These are phyloP conservation scores for Hypsopygia costalis DNA, from an alignment of 2,888 invertebrate species.

Conservation along the genomic window DNA sequence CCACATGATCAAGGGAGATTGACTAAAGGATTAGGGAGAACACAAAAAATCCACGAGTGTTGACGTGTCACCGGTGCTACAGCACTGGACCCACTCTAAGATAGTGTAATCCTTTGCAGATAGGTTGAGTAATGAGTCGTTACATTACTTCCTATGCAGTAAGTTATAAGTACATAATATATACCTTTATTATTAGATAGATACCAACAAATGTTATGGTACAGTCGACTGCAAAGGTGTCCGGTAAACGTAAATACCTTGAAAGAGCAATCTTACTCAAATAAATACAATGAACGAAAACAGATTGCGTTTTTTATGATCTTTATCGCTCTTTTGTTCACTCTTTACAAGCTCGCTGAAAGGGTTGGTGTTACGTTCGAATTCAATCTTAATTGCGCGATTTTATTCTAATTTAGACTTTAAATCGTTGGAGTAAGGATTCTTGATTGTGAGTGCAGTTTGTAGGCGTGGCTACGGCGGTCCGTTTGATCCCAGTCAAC, in stretches of 20 bases:
- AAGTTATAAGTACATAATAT: no score
- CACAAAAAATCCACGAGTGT: no score
- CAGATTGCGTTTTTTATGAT: background rate
- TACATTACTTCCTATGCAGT: no score
- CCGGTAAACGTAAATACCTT: background rate
- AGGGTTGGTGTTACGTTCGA: background rate
- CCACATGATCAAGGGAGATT: no score
- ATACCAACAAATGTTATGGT: no score
- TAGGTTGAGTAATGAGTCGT: no score
- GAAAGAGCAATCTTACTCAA: background rate
- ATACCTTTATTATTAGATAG: no score
- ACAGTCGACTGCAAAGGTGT: background rate
- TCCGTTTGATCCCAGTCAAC: constrained; percentile 9
- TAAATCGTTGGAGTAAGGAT: background rate
- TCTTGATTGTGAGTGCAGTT: background rate
- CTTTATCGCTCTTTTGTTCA: background rate
- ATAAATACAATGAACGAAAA: background rate
- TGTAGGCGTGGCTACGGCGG: background rate
- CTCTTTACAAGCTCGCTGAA: background rate
- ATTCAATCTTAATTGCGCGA: background rate
- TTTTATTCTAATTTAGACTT: background rate
- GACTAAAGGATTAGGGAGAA: no score
- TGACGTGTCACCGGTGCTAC: no score
- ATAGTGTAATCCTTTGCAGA: no score
- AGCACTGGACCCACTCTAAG: no score